These are phyloP conservation scores for Galaxea fascicularis DNA, from an alignment of 92 coral and sea anemone species.

Conservation along the genomic window DNA sequence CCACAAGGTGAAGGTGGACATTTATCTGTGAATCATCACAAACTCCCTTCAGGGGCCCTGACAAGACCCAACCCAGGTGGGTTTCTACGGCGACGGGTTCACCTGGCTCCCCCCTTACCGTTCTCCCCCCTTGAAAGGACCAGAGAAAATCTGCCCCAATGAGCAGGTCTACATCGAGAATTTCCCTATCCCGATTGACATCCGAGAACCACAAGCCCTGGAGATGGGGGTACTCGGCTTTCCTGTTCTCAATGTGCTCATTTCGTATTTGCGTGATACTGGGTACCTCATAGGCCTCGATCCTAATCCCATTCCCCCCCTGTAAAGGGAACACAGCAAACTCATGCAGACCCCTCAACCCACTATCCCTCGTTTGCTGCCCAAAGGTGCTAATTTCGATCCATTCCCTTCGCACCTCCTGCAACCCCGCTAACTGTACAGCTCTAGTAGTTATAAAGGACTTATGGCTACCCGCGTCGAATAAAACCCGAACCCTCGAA, in stretches of 20 bases:
- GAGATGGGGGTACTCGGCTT: conserved; percentile 38
- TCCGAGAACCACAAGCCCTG: conserved; percentile 38
- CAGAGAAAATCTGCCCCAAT: conserved; percentile 23
- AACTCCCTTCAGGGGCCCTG: conserved; percentile 39
- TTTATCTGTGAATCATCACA: conserved; percentile 34
- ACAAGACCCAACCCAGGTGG: no score
- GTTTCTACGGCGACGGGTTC: no score
- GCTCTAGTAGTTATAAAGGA: not conserved
- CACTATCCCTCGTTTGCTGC: conserved; percentile 29
- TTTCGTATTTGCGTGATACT: conserved; percentile 27
- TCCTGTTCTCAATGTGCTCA: conserved; percentile 44
- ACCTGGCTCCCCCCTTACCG: no score
- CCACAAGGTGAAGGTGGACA: not conserved
- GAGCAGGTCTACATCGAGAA: conserved; percentile 4
- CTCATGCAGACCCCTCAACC: conserved; percentile 4
- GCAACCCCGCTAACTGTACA: not conserved
- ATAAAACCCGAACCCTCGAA: no score
- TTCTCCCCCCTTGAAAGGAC: conserved; percentile 6
- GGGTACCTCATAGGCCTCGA: conserved; percentile 48
- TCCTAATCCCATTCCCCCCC: conserved; percentile 37
- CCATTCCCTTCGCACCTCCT: not conserved
- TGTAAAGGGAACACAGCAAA: not conserved
- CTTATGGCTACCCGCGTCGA: not conserved
- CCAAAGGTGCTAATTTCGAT: not conserved
- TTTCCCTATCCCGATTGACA: conserved; percentile 22